These are phyloP conservation scores for Deilephila elpenor DNA, from an alignment of 2,888 invertebrate genomes.

Conservation along the genomic window DNA sequence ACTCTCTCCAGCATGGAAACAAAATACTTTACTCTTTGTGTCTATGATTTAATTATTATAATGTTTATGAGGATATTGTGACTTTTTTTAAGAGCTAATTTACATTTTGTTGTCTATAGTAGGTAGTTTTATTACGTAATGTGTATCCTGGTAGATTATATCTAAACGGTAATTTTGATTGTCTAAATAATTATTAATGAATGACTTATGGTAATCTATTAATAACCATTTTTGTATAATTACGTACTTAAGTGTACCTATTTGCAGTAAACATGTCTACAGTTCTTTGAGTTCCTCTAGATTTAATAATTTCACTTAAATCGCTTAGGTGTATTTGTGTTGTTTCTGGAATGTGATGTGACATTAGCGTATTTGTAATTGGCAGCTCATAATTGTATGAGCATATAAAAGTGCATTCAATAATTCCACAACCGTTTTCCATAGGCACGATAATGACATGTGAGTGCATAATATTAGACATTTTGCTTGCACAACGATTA, in stretches of 20 bases:
- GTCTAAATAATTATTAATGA: too few species aligned
- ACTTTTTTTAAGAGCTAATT: not conserved
- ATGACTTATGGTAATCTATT: too few species aligned
- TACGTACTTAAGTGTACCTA: too few species aligned
- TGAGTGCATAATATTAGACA: conserved; percentile 23
- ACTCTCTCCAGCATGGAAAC: conserved; percentile 52
- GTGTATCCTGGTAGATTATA: too few species aligned
- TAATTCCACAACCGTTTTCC: conserved; percentile 44
- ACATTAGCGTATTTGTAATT: not conserved
- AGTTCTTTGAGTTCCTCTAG: too few species aligned
- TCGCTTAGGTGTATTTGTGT: too few species aligned
- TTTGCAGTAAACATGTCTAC: too few species aligned
- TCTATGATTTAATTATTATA: conserved; percentile 9
- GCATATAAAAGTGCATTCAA: not conserved
- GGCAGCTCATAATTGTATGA: not conserved
- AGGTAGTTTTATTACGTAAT: not conserved
- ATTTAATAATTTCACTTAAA: too few species aligned
- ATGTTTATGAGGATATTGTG: conserved; percentile 3
- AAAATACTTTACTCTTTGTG: conserved; percentile 28
- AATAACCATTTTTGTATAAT: too few species aligned
- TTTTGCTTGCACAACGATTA: conserved; percentile 68
- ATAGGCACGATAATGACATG: conserved; percentile 40
- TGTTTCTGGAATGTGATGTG: too few species aligned
- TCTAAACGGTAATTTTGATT: too few species aligned
- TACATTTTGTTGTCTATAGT: not conserved